Base-by-base conservation (phyloP, 2,888 invertebrate genomes). In the Argyresthia goedartella region DNA sequence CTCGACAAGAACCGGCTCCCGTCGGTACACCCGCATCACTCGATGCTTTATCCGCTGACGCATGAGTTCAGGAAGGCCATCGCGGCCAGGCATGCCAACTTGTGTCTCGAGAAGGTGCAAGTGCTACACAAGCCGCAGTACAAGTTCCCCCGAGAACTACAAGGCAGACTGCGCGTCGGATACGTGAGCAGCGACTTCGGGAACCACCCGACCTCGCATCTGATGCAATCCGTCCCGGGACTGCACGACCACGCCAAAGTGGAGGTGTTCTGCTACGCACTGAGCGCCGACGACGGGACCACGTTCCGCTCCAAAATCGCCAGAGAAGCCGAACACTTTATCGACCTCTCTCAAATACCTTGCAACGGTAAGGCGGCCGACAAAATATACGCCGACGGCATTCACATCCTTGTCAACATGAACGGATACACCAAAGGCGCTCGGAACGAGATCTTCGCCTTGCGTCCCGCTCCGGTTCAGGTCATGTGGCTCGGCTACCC, bases 401-500 rank as follows among this genome's bases (percentile, higher is more conserved):
- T 99, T 70, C 95, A 99, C 71, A 95, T 99, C 73, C 89, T 99
- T 50, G 96, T 99, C 3, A 99, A 99, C 78, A 99, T 99, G 99
- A 99, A 99, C 73, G 99, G 99, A 0, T 99, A 99, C 71, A 99
- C 99, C 0, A 99, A 99, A 77, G 99, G 99, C 0, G 99, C 99
- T 0, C 89, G 99, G 51, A 99, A 99, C 81, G 99, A 99, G 84
- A 98, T 99, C 62, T 99, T 99, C 74, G 99, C 99, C 0, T 81
- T 99, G 51, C 88, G 94, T 57, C 99, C 99, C 1, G 98, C 99
- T 1, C 99, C 99, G 0, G 90, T 99, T 52, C 99, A 99, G 87
- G 96, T 96, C 0, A 99, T 99, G 99, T 99, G 99, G 99, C 88
- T 99, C 41, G 99, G 99, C 1, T 99, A 99, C 84, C 99, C 99